A percentile compares a stretch with the other conserved stretches of the same genome.
Evolutionary conservation across 2,113 vertebrate species (phyloP).

Genomic region (Xenotilapia leptura): DNA sequence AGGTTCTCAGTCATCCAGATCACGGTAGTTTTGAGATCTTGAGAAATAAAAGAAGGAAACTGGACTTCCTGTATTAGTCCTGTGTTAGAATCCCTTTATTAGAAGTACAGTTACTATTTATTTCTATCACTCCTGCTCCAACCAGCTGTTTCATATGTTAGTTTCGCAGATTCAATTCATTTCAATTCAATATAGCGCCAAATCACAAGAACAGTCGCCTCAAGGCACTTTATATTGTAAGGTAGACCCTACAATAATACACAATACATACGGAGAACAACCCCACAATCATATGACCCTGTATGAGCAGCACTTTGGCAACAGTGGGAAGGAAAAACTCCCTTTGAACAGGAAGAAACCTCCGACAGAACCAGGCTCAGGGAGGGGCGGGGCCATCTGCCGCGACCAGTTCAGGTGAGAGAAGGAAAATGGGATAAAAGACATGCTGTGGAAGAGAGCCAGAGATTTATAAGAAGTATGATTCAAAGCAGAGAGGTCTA

Average conservation of each 20-base stretch:
- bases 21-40: fast-evolving
- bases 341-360: not conserved
- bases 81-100: not conserved
- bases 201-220: not conserved
- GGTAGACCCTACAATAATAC: not conserved
- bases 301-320: fast-evolving
- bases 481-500: not conserved
- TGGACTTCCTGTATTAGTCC: not conserved
- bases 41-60: not conserved
- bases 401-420: fast-evolving
- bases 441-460: fast-evolving
- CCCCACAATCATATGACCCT: fast-evolving
- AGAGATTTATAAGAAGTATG: not conserved
- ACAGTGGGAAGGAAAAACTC: not conserved
- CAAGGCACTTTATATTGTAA: not conserved
- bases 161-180: fast-evolving
- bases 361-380: fast-evolving
- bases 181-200: not conserved
- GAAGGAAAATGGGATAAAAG: fast-evolving
- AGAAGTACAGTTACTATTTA: not conserved
- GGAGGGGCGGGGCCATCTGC: not conserved
- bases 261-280: fast-evolving
- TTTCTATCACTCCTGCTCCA: not conserved
- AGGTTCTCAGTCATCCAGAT: not conserved
- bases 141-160: not conserved